A percentile compares a stretch with the other conserved stretches of the same genome.
phyloP scores from a whole-genome alignment of 2,888 invertebrate genomes.

The Drosophila melanosoma region DNA sequence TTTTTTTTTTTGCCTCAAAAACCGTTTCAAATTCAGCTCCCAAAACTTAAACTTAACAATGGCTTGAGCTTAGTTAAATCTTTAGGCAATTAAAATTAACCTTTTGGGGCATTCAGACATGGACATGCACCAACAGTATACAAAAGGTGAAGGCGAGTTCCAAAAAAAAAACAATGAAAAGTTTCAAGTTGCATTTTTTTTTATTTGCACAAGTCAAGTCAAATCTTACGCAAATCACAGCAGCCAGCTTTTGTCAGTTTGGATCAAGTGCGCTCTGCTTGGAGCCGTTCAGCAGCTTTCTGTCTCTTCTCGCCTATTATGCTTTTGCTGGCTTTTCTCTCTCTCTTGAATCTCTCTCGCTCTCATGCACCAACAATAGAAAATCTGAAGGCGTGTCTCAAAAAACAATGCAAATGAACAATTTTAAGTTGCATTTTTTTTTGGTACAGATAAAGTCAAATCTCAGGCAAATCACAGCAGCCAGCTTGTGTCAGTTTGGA shows the following conservation, averaged over 20 bases:
- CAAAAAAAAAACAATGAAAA: conserved; percentile 22
- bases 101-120: conserved; percentile 53
- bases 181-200: conserved; percentile 18
- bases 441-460: neutral
- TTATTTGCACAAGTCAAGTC: conserved; percentile 9
- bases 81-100: conserved; percentile 78
- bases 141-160: conserved; percentile 37
- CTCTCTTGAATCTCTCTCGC: neutral
- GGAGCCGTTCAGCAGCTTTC: neutral
- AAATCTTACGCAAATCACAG: conserved; percentile 16
- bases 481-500: conserved; percentile 61
- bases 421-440: conserved; percentile 11
- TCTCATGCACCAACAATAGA: conserved; percentile 9
- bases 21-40: neutral
- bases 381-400: conserved; percentile 38
- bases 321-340: neutral
- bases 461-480: conserved; percentile 25
- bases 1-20: neutral
- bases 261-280: conserved; percentile 7
- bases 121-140: conserved; percentile 10
- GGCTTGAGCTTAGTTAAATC: conserved; percentile 34
- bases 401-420: conserved; percentile 25
- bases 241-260: conserved; percentile 60
- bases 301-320: too few relatives aligned
- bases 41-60: conserved; percentile 57